A percentile compares a stretch with the other conserved stretches of the same genome.
These are phyloP conservation scores for Sialis lutaria DNA, from an alignment of 2,888 invertebrate genomes.

Conservation along the genomic window DNA sequence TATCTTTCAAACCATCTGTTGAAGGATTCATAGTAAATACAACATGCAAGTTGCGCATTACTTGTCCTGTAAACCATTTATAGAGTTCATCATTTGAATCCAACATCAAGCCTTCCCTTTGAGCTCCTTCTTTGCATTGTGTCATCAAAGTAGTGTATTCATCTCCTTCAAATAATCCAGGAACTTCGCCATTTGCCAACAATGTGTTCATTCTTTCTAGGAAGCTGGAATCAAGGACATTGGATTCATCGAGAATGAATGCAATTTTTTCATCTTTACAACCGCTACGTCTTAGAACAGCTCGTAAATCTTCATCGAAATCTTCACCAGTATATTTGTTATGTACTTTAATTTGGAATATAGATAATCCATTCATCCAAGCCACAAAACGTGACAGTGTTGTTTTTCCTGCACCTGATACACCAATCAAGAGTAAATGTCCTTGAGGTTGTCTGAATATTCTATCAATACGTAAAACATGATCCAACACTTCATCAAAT, in stretches of 20 bases:
- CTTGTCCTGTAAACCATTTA: conserved; percentile 99
- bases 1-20: conserved; percentile 92
- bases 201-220: conserved; percentile 98
- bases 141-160: conserved; percentile 99
- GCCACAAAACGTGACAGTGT: conserved; percentile 98
- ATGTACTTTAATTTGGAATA: conserved; percentile 98
- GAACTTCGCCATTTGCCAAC: conserved; percentile 96
- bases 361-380: conserved; percentile 98
- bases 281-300: conserved; percentile 68
- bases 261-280: conserved; percentile 97
- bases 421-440: conserved; percentile 92
- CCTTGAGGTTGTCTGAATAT: conserved; percentile 99
- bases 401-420: conserved; percentile 98
- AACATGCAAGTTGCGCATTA: conserved; percentile 97
- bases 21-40: conserved; percentile 99
- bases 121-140: conserved; percentile 98
- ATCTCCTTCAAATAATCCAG: conserved; percentile 88
- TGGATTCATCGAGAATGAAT: conserved; percentile 98
- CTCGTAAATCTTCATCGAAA: conserved; percentile 95
- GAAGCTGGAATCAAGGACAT: conserved; percentile 96
- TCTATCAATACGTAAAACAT: conserved; percentile 94
- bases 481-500: conserved; percentile 98
- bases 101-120: conserved; percentile 89
- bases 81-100: conserved; percentile 97
- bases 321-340: conserved; percentile 98